Evolutionary conservation across 1,140 invertebrate species (phyloP), one percentile per base, ranked within the genome.

Genomic region (Tetramorium simillimum): DNA sequence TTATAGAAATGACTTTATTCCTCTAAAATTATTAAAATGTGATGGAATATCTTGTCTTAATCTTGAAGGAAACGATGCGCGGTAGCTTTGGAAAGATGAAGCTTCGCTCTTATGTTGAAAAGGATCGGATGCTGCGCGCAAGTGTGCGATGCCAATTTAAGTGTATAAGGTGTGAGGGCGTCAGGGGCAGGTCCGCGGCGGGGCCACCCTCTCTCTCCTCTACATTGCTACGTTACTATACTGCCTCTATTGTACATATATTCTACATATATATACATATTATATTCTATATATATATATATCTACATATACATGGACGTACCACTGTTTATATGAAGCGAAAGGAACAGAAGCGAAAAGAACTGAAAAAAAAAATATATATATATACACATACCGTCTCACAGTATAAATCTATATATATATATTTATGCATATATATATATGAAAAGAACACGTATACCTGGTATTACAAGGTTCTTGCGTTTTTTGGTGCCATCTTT

Each of bases 401-500:
- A 69, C 65, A 69, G 65, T 69, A 69, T 84, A 76, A 87, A 76
- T 28, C 43, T 80, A 89, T 90, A 70, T 87, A 80, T 86, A 88
- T 77, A 76, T 76, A 76, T 62, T 88, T 87, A 88, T 91, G 88
- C 76, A 91, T 90, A 91, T 91, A 92, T 91, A 92, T 91, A 93
- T 90, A 93, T 88, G 89, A 90, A 92, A 89, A 88, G 85, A 85
- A 90, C 87, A 88, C 89, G 88, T 91, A 91, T 92, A 94, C 89
- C 90, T 89, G 85, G 90, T 91, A 91, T 85, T 85, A 90, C 80
- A 89, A 92, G 92, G 91, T 92, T 93, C 89, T 93, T 94, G 91
- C 92, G 92, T 94, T 94, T 94, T 93, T 94, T 94, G 93, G 92
- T 94, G 93, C 92, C 93, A 94, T 96, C 94, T 95, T 96, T 95